Evolutionary conservation across 2,888 invertebrate genomes (phyloP).

Genomic region (Iselma pallidipennis): DNA sequence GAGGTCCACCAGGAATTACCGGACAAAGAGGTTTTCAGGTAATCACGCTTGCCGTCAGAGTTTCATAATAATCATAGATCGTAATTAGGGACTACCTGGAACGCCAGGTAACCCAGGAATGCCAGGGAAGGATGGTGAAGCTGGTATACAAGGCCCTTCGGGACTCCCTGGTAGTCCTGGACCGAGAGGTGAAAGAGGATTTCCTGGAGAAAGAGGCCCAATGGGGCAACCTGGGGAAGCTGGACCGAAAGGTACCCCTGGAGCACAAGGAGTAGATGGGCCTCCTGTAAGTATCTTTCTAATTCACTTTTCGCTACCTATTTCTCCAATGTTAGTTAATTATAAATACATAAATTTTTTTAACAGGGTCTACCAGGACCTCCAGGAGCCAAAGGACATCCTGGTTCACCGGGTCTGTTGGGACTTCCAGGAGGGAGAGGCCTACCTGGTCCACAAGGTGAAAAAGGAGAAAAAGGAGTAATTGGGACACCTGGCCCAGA

Average conservation of each 20-base stretch:
- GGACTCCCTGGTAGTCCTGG: slow-evolving; percentile 63
- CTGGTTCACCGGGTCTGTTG: slow-evolving; percentile 71
- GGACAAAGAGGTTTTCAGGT: slow-evolving; percentile 84
- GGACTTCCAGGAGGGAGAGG: slow-evolving; percentile 74
- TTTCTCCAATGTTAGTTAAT: neutral
- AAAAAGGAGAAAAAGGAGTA: slow-evolving; percentile 76
- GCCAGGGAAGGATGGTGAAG: slow-evolving; percentile 81
- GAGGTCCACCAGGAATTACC: slow-evolving; percentile 75
- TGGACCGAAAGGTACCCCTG: slow-evolving; percentile 69
- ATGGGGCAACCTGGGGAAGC: slow-evolving; percentile 68
- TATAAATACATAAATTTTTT: neutral
- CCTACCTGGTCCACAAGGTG: slow-evolving; percentile 67
- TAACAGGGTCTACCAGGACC: slow-evolving; percentile 67
- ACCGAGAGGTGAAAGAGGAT: slow-evolving; percentile 66
- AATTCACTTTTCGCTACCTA: neutral
- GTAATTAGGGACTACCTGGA: slow-evolving; percentile 65
- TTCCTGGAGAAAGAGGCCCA: slow-evolving; percentile 75
- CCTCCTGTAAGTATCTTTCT: slow-evolving; percentile 60
- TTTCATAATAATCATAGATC: neutral
- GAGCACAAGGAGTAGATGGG: slow-evolving; percentile 71
- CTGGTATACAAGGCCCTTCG: slow-evolving; percentile 68
- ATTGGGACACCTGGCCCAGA: slow-evolving; percentile 73
- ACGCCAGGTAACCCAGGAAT: slow-evolving; percentile 71
- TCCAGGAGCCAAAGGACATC: slow-evolving; percentile 72
- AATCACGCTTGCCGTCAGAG: slow-evolving; percentile 32